Percentiles rank a stretch among this genome's conserved stretches.
These are phyloP conservation scores for Dicranocentrus wangi DNA, from an alignment of 2,888 invertebrate species.

Conservation along the genomic window DNA sequence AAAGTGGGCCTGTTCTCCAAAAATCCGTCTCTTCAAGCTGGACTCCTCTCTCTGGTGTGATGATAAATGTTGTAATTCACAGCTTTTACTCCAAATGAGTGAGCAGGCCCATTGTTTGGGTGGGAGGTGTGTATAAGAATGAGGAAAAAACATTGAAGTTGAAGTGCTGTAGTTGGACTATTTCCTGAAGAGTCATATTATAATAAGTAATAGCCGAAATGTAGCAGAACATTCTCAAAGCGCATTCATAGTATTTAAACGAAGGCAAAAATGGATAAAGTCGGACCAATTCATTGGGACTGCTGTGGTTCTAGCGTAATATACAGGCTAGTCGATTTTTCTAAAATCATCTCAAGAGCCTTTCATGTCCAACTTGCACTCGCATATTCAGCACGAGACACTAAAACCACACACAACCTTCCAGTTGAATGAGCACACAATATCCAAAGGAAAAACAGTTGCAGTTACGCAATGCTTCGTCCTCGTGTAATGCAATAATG, in stretches of 20 bases:
- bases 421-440: constrained; percentile 7
- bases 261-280: constrained; percentile 17
- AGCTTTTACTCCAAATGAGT: no score
- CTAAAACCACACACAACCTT: constrained; percentile 38
- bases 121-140: constrained; percentile 18
- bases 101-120: constrained; percentile 17
- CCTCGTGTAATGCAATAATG: constrained; percentile 36
- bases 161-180: neutral
- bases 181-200: neutral
- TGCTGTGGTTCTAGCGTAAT: neutral
- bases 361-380: constrained; percentile 27
- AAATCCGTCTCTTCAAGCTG: constrained; percentile 34
- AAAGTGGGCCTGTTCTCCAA: constrained; percentile 50
- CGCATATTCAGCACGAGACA: constrained; percentile 3
- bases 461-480: neutral
- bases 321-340: neutral
- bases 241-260: constrained; percentile 43
- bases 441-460: constrained; percentile 12
- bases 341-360: constrained; percentile 9
- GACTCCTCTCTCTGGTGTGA: constrained; percentile 10
- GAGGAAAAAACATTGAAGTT: neutral
- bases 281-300: constrained; percentile 28
- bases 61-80: constrained; percentile 52
- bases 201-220: neutral
- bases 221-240: constrained; percentile 37